Percentiles rank a stretch among this genome's conserved stretches.
Evolutionary conservation across 2,797 vertebrate species (phyloP).

Genomic region (Sebastes glaucus): DNA sequence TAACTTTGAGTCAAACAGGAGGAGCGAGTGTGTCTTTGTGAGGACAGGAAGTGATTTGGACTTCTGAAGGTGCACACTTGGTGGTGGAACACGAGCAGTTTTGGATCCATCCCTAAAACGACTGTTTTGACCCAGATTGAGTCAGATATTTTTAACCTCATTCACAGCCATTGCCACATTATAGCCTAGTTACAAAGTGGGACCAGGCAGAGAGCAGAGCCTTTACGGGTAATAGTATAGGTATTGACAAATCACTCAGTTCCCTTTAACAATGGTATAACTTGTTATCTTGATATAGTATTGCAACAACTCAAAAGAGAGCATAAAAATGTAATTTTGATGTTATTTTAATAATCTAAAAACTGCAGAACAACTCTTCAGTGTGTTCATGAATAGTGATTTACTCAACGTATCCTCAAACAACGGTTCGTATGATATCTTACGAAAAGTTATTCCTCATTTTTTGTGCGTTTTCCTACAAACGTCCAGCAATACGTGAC

Average conservation of each 20-base stretch:
- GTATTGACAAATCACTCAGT: neutral
- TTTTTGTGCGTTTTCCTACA: too few relatives aligned
- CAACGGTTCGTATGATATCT: too few relatives aligned
- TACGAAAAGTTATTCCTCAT: too few relatives aligned
- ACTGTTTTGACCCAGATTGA: conserved; percentile 45
- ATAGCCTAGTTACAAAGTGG: conserved; percentile 39
- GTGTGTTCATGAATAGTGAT: neutral
- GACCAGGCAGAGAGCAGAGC: neutral
- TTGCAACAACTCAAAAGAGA: neutral
- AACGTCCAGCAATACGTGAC: too few relatives aligned
- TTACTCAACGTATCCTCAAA: neutral
- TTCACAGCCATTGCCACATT: conserved; percentile 6
- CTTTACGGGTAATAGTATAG: neutral
- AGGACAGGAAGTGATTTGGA: neutral
- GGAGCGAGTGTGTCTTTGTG: neutral
- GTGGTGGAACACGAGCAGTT: neutral
- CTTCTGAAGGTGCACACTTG: neutral
- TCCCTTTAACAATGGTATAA: neutral
- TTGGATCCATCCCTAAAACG: conserved; percentile 5
- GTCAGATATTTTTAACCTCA: conserved; percentile 46
- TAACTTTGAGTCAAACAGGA: neutral
- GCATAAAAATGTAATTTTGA: neutral
- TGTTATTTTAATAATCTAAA: neutral
- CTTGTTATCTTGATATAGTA: neutral
- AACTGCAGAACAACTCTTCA: neutral